These are phyloP conservation scores for Telenomus remus DNA, from an alignment of 1,140 invertebrate genomes.

Conservation along the genomic window DNA sequence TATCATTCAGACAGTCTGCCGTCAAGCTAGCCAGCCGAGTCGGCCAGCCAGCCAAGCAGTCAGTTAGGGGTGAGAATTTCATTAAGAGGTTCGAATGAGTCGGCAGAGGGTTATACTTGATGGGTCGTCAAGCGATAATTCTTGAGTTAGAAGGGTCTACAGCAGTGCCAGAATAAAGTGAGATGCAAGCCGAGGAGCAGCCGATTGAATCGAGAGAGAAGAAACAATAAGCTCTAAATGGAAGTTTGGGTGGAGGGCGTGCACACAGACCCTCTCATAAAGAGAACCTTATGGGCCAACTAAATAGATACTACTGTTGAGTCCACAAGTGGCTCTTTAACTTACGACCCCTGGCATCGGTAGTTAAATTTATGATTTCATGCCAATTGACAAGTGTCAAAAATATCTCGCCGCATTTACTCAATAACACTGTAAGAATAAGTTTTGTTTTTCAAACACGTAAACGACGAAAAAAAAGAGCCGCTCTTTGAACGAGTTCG, in stretches of 20 bases:
- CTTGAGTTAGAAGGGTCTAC: constrained; percentile 69
- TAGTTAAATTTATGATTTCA: constrained; percentile 73
- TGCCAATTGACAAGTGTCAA: constrained; percentile 30
- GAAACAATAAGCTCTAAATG: constrained; percentile 60
- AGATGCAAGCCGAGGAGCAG: constrained; percentile 48
- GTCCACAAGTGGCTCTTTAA: constrained; percentile 78
- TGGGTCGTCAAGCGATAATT: constrained; percentile 77
- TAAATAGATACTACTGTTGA: constrained; percentile 75
- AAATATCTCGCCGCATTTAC: constrained; percentile 18
- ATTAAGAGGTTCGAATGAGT: constrained; percentile 78
- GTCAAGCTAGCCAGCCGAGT: constrained; percentile 59
- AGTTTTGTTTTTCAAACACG: not conserved
- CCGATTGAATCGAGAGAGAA: constrained; percentile 48
- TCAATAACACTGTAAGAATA: not conserved
- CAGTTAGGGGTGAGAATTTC: constrained; percentile 77
- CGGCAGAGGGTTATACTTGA: constrained; percentile 75
- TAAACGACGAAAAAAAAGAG: not conserved
- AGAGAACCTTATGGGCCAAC: constrained; percentile 75
- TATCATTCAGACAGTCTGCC: constrained; percentile 65
- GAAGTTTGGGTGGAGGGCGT: constrained; percentile 65
- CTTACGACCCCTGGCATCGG: constrained; percentile 74
- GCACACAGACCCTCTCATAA: constrained; percentile 70
- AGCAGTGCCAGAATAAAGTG: constrained; percentile 41
- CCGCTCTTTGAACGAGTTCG: constrained; percentile 18
- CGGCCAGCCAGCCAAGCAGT: constrained; percentile 67